Base-by-base conservation (phyloP, 1,140 invertebrate species). In the Drosophila burlai region DNA sequence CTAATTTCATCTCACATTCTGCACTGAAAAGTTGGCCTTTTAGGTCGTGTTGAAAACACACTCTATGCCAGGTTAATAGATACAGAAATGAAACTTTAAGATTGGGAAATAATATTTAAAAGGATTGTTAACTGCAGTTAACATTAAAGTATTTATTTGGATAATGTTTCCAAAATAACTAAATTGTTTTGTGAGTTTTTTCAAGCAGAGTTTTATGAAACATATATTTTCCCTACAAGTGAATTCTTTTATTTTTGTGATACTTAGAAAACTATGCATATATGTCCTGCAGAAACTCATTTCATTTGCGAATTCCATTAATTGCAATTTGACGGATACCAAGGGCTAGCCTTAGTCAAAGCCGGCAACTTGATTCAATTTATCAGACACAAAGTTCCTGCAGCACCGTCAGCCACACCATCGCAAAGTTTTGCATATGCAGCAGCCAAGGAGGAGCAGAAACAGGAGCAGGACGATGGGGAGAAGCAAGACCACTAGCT, bases 221-320 rank as follows among this genome's bases (percentile, higher is more conserved):
- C 31, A 54, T 18, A 13, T 18, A 50, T 18, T 34, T 5, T 18
- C 49, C 1, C 29, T 34, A 4, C 1, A 11, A 16, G 24, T 16
- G 15, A 8, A 10, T 49, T 9, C 16, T 49, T n/a, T 26, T 50
- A 7, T 8, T 18, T 36, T 18, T 52, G 40, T 55, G 31, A 43
- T 49, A 60, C 76, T 68, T 40, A 64, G 67, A 68, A 77, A 68
- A 83, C 57, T 76, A 66, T 57, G 52, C 60, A 11, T 40, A 31
- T 7, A 31, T 21, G 18, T 38, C 26, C 26, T 29, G 26, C 26
- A 36, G 40, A 40, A 59, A 24, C 40, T 47, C 52, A 80, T 80
- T 87, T 89, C 72, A 55, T 67, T 73, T 77, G 72, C 64, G 66
- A 63, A 83, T 83, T 89, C 61, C 55, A 69, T 58, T 62, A 87